A percentile compares a stretch with the other conserved stretches of the same genome.
phyloP scores from a whole-genome alignment of 1,140 invertebrate genomes.

The Sitophilus oryzae region DNA sequence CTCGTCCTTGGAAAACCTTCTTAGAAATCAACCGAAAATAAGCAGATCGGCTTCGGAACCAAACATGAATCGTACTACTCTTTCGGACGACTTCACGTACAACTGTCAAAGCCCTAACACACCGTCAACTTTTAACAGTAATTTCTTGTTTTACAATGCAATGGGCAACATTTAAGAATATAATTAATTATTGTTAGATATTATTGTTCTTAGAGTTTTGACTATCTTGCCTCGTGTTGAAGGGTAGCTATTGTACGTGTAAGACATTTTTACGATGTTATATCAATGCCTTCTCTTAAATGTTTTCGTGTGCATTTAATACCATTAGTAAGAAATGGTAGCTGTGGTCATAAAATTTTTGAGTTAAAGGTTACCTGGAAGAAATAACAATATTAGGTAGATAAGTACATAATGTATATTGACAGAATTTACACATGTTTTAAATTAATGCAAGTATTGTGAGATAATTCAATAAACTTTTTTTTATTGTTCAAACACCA shows the following conservation, averaged over 20 bases:
- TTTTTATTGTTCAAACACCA: no score
- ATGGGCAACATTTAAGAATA: conserved; percentile 36
- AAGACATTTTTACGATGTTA: neutral
- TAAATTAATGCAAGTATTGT: neutral
- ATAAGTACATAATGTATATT: neutral
- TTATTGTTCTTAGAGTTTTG: no score
- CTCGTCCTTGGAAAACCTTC: conserved; percentile 75
- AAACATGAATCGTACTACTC: conserved; percentile 72
- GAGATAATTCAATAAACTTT: neutral
- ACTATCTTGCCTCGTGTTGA: neutral
- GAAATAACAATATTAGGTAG: neutral
- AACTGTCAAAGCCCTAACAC: conserved; percentile 91
- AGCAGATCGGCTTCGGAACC: conserved; percentile 90
- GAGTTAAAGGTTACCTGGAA: neutral
- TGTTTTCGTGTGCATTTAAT: conserved; percentile 3
- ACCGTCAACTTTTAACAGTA: conserved; percentile 70
- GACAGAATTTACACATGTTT: neutral
- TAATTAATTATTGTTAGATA: no score
- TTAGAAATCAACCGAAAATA: conserved; percentile 85
- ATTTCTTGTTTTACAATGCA: conserved; percentile 40
- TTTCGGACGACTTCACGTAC: conserved; percentile 81
- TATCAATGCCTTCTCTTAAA: conserved; percentile 1
- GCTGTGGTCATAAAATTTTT: neutral
- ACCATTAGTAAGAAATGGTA: neutral
- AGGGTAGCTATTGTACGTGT: neutral